These are phyloP conservation scores for Lypha dubia DNA, from an alignment of 2,888 invertebrate genomes.

Conservation along the genomic window DNA sequence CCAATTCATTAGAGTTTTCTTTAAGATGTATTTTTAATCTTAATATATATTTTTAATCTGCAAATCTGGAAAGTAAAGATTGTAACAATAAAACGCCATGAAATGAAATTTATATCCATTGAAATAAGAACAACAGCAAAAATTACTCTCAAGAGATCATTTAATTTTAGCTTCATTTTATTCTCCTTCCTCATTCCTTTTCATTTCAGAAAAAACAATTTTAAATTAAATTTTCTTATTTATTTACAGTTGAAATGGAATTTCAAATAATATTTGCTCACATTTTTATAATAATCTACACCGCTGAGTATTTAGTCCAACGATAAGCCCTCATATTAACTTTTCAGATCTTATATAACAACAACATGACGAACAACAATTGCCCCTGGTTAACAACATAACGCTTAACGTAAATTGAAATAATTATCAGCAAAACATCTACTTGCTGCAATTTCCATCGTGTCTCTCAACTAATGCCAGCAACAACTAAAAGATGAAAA, in stretches of 20 bases:
- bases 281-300: not conserved
- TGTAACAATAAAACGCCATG: no score
- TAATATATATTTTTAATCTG: no score
- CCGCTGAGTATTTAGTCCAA: conserved; percentile 10
- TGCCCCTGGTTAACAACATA: conserved; percentile 44
- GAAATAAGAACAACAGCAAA: not conserved
- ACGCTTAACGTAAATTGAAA: conserved; percentile 30
- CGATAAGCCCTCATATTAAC: conserved; percentile 24
- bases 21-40: no score
- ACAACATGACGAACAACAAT: not conserved
- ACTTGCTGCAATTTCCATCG: conserved; percentile 1
- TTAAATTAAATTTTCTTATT: conserved; percentile 6
- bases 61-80: no score
- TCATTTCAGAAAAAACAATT: not conserved
- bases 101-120: no score
- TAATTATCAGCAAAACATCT: conserved; percentile 17
- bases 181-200: not conserved
- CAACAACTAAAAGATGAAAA: not conserved
- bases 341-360: conserved; percentile 9
- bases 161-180: no score
- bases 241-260: not conserved
- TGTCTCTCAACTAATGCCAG: conserved; percentile 1
- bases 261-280: not conserved
- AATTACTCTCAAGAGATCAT: not conserved
- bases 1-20: no score